These are phyloP conservation scores for Aegypius monachus DNA, from an alignment of 2,113 vertebrate species.

Conservation along the genomic window DNA sequence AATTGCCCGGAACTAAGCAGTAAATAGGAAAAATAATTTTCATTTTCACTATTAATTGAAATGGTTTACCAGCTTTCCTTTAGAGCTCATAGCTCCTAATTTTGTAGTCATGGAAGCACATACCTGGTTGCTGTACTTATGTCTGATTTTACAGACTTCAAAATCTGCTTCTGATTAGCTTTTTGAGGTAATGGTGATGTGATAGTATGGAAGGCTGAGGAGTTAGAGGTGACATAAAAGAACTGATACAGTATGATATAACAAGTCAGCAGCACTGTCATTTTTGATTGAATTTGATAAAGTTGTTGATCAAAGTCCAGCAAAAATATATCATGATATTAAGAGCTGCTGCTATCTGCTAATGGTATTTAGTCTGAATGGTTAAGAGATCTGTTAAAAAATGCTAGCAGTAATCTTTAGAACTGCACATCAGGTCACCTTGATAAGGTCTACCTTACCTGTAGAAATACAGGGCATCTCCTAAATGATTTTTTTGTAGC, in stretches of 20 bases:
- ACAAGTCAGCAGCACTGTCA: neutral
- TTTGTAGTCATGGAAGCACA: neutral
- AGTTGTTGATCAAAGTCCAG: neutral
- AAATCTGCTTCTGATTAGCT: neutral
- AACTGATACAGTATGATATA: neutral
- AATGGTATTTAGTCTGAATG: neutral
- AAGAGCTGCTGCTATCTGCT: neutral
- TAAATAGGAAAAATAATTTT: neutral
- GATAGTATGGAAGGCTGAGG: neutral
- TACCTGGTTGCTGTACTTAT: neutral
- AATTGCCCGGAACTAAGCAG: neutral
- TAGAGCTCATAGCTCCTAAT: neutral
- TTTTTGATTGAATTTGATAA: neutral
- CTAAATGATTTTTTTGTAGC: neutral
- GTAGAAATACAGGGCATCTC: neutral
- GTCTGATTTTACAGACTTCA: neutral
- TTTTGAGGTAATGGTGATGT: neutral
- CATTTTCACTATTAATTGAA: neutral
- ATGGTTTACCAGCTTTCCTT: neutral
- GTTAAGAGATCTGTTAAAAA: neutral
- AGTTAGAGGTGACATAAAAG: neutral
- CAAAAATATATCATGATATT: neutral
- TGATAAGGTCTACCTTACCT: neutral
- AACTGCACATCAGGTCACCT: neutral
- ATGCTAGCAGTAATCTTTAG: neutral